Evolutionary conservation across 2,888 invertebrate species (phyloP), one percentile per base, ranked within the genome.

Genomic region (Adelphocoris suturalis): DNA sequence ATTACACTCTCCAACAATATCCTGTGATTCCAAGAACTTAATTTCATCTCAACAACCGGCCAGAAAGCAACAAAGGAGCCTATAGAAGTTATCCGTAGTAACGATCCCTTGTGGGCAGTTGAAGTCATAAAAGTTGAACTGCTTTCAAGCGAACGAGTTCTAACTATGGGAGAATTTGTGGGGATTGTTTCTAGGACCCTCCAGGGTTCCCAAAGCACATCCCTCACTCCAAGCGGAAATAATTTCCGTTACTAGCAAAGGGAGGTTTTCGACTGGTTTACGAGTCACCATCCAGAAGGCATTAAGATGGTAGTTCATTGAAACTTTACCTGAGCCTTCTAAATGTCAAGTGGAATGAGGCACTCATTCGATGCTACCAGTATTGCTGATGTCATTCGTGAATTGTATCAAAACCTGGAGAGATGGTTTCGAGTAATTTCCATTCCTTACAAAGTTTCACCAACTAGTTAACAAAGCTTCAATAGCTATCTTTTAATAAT

Each of bases 261-360:
- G 14, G 27, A 68, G 11, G 68, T 68, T 68, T 68, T 68, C 7
- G 23, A 68, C 68, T 12, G 68, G 27, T 68, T 68, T 68, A 68
- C 68, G 68, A 68, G 68, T 68, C 68, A 68, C 23, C 68, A 68
- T 68, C 57, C n/a, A 2, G n/a, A 57, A 57, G 57, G 57, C 57
- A 57, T 57, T 37, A n/a, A 57, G n/a, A 57, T 57, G 57, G 57
- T 37, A n/a, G 57, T 57, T 57, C 16, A 16, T 7, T 57, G 57
- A 16, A n/a, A 57, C 5, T 57, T 13, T n/a, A n/a, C 14, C 52
- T 52, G 16, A 5, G n/a, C 5, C 57, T 57, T 57, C n/a, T n/a
- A n/a, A 57, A 57, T 57, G 57, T 7, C 57, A 7, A 57, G 37
- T 37, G 2, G 37, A 37, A 37, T 7, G 37, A 37, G 37, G 37